Evolutionary conservation across 2,113 vertebrate species (phyloP), one percentile per base, ranked within the genome.

Genomic region (Peromyscus maniculatus): DNA sequence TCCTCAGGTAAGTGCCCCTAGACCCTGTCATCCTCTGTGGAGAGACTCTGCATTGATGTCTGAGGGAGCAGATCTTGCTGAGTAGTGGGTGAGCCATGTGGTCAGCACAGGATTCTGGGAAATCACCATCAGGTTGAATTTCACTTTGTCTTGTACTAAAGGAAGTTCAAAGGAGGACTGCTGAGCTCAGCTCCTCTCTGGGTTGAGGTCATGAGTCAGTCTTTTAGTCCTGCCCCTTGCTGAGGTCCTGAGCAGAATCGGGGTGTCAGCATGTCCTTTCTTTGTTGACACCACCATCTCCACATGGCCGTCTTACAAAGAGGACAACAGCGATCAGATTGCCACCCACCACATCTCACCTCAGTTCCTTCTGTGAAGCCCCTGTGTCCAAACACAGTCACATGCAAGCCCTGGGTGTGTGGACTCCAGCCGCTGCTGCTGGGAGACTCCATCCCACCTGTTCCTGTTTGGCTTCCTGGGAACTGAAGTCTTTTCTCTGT

Each of bases 321-420:
- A 0, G 52, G 71, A 72, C 7, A 1, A n/a, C 10, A 0, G 57
- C 6, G 24, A 0, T 2, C 16, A 13, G 24, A 7, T 46, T 5
- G 15, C 33, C 22, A 7, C 15, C 33, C 16, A 16, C 16, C 55
- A 3, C 19, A 7, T 28, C 39, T 64, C 24, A 31, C 22, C 33
- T 31, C 12, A 17, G 1, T 52, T 15, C 0, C 2, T 0, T 64
- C 64, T 84, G 31, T 13, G 17, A 26, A 64, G 69, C 39, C 87
- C 21, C 16, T 2, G 1, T 33, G 31, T 91, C 71, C 33, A 11
- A 13, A 2, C 46, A 3, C n/a, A 21, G 77, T 52, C 72, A 3
- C 83, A 22, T 80, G 19, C 5, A 9, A 11, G 36, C 64, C 13
- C 64, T 21, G 33, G 33, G 46, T 7, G 24, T 75, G 36, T 59